Evolutionary conservation across 2,888 invertebrate genomes (phyloP).

Genomic region (Ceratothoa steindachneri): DNA sequence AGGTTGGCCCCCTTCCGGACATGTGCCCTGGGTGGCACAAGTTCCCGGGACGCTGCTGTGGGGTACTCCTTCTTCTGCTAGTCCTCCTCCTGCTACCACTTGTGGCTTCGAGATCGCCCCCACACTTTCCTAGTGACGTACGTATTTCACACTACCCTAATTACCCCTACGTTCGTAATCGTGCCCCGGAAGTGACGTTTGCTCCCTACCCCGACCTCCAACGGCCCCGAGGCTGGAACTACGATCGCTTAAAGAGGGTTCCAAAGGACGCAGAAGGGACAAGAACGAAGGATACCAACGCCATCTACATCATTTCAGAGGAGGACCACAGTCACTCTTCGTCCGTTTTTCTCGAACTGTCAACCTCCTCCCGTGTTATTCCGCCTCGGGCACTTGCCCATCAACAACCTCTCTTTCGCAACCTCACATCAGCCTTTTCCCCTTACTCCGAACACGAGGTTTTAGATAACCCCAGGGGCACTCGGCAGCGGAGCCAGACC

Average conservation of each 20-base stretch:
- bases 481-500: not conserved
- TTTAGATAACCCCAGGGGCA: not conserved
- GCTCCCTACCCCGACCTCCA: not conserved
- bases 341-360: not conserved
- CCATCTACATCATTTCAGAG: not conserved
- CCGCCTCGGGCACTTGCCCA: too few species aligned
- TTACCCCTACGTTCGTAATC: too few species aligned
- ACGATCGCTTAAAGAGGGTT: not conserved
- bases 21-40: slow-evolving; percentile 13
- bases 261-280: too few species aligned
- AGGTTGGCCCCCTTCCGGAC: slow-evolving; percentile 2
- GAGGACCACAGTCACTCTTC: not conserved
- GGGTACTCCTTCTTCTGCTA: slow-evolving; percentile 4
- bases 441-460: not conserved
- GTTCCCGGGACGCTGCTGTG: slow-evolving; percentile 6
- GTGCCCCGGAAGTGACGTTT: not conserved
- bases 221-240: not conserved
- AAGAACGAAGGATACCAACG: not conserved
- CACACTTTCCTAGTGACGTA: not conserved
- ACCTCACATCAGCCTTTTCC: not conserved
- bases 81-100: not conserved
- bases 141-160: too few species aligned
- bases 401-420: not conserved
- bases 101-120: not conserved
- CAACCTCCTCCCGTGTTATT: not conserved